Evolutionary conservation across 2,113 vertebrate genomes (phyloP).

Genomic region (Equus quagga): DNA sequence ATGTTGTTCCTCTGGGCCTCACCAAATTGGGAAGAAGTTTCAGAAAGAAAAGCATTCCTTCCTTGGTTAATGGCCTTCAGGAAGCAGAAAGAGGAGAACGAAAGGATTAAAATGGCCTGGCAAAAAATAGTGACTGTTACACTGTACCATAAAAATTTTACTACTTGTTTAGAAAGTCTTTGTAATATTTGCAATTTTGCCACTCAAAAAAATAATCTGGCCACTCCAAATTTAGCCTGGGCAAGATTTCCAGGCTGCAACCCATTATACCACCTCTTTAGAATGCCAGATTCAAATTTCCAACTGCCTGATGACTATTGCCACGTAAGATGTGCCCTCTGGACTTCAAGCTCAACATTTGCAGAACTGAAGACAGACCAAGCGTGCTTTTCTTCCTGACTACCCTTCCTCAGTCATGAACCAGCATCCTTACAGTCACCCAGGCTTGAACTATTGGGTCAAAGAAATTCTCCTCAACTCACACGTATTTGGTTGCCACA

Average conservation of each 20-base stretch:
- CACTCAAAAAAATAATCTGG: slow-evolving; percentile 47
- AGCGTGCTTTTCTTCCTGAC: not conserved
- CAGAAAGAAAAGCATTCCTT: slow-evolving; percentile 48
- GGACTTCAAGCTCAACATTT: not conserved
- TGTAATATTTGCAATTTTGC: slow-evolving; percentile 53
- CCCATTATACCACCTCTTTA: not conserved
- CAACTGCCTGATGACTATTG: not conserved
- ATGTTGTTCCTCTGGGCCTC: slow-evolving; percentile 6
- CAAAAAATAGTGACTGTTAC: slow-evolving; percentile 51
- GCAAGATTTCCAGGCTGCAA: slow-evolving; percentile 41
- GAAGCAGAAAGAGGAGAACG: slow-evolving; percentile 26
- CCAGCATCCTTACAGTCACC: not conserved
- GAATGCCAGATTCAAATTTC: not conserved
- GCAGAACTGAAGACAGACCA: not conserved
- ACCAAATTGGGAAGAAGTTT: not conserved
- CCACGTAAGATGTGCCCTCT: not conserved
- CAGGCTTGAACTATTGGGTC: not conserved
- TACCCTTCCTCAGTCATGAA: not conserved
- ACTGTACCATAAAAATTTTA: slow-evolving; percentile 62
- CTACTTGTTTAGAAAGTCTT: slow-evolving; percentile 69
- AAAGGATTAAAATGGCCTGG: not conserved
- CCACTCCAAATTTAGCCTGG: slow-evolving; percentile 8
- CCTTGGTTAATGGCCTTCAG: not conserved
- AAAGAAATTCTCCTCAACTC: not conserved
- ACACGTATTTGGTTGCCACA: not conserved